Evolutionary conservation across 2,113 vertebrate genomes (phyloP).

Genomic region (Chaetorhynchus papuensis): DNA sequence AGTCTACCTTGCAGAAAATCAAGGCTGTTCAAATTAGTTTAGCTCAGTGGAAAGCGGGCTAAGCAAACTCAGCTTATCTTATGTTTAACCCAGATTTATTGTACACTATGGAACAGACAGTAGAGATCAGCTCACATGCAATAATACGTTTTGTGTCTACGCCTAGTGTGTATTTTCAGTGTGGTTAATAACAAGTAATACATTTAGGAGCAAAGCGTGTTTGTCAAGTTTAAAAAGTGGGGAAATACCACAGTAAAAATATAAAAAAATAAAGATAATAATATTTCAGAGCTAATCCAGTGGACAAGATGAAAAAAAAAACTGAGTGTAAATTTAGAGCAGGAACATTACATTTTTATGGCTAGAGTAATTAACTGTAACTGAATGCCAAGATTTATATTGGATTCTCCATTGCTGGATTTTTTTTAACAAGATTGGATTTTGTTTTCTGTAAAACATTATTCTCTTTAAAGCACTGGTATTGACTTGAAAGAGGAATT

Average conservation of each 20-base stretch:
- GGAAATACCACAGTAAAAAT: not conserved
- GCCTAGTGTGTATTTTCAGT: not conserved
- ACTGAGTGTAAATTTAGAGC: not conserved
- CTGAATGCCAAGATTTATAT: not conserved
- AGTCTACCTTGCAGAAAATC: slow-evolving; percentile 34
- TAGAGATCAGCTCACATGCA: not conserved
- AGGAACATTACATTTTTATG: not conserved
- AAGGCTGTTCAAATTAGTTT: slow-evolving; percentile 18
- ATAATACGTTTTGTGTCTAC: not conserved
- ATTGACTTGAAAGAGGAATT: not conserved
- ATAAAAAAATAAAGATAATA: not conserved
- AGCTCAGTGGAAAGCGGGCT: not conserved
- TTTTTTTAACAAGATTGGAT: not conserved
- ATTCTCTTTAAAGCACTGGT: not conserved
- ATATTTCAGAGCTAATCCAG: not conserved
- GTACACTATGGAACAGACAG: not conserved
- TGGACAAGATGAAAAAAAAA: not conserved
- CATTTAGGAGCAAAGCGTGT: not conserved
- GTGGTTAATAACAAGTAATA: not conserved
- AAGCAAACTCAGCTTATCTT: slow-evolving; percentile 18
- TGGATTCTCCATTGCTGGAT: not conserved
- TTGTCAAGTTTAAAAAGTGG: not conserved
- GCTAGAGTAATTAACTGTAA: not conserved
- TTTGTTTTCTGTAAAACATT: not conserved
- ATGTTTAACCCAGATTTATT: not conserved